Evolutionary conservation across 1,140 invertebrate species (phyloP), one percentile per base, ranked within the genome.

Genomic region (Spodoptera frugiperda): DNA sequence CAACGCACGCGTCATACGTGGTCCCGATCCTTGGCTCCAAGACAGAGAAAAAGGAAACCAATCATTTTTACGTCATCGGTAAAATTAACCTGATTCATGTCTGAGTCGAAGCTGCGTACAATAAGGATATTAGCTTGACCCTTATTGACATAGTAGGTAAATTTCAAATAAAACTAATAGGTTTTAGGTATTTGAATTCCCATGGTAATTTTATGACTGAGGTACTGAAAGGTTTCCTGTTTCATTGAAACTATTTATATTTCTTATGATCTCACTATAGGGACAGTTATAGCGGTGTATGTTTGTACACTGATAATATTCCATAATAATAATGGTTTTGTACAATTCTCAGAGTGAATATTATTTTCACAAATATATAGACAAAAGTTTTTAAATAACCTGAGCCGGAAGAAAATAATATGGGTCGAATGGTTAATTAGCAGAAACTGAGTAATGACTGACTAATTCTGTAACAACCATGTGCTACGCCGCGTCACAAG

Each of bases 31-130:
- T 83, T 78, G 77, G 84, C 85, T 89, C 87, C 89, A 90, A 89
- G 88, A 91, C 73, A 86, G 88, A 82, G 79, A 84, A 84, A 84
- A 77, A 82, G 79, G 78, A 63, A 71, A 80, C 79, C 55, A 72
- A 78, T 78, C 77, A 79, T 83, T 82, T 83, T 84, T 78, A 84
- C 88, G 87, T 90, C 89, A 90, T 89, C 88, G 81, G 84, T 87
- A 81, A 86, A 91, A 86, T 91, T 89, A 91, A 84, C 84, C 84
- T 87, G 83, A 87, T 83, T 82, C 82, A 89, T 84, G 70, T 71
- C 78, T 80, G 75, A 15, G 25, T 59, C 15, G 33, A 33, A 33
- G 14, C 39, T 51, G 48, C n/a, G 15, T 30, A 63, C 57, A 75
- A 53, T 74, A 65, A 75, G 59, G 30, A 51, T 17, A 49, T 55